Percentiles rank a stretch among this genome's conserved stretches.
Evolutionary conservation across 1,140 invertebrate species (phyloP).

Genomic region (Cryptotermes secundus): DNA sequence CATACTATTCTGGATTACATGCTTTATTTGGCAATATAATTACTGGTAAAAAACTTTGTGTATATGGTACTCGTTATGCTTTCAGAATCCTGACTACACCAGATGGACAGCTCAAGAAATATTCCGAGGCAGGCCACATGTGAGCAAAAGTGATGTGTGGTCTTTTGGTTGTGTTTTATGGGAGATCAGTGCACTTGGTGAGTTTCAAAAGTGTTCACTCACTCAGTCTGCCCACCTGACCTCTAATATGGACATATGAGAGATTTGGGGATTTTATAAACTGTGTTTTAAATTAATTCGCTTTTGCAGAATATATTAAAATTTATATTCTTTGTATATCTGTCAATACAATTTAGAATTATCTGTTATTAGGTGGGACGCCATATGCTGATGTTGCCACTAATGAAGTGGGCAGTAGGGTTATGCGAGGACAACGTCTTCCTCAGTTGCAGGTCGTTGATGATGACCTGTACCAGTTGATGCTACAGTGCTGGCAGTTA

Average conservation of each 20-base stretch:
- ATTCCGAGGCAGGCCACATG: slow-evolving; percentile 62
- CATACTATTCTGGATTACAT: neutral
- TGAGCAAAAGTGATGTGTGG: slow-evolving; percentile 76
- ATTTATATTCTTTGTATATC: no score
- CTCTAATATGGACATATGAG: no score
- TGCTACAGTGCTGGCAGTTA: slow-evolving; percentile 82
- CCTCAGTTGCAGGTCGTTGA: slow-evolving; percentile 69
- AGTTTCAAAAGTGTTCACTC: slow-evolving; percentile 35
- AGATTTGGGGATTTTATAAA: no score
- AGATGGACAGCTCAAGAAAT: slow-evolving; percentile 78
- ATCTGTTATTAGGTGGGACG: slow-evolving; percentile 59
- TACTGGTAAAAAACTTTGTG: no score
- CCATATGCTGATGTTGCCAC: slow-evolving; percentile 66
- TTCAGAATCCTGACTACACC: slow-evolving; percentile 61
- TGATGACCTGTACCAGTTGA: slow-evolving; percentile 78
- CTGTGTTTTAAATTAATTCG: no score
- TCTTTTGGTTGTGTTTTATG: slow-evolving; percentile 78
- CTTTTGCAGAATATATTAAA: no score
- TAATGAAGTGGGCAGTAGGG: slow-evolving; percentile 66
- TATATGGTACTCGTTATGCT: neutral
- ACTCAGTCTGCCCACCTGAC: neutral
- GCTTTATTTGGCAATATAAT: neutral
- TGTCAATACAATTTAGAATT: neutral
- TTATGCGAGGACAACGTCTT: slow-evolving; percentile 67
- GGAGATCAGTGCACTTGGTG: slow-evolving; percentile 79